phyloP scores from a whole-genome alignment of 2,797 vertebrate genomes.

The Bufotes viridis region DNA sequence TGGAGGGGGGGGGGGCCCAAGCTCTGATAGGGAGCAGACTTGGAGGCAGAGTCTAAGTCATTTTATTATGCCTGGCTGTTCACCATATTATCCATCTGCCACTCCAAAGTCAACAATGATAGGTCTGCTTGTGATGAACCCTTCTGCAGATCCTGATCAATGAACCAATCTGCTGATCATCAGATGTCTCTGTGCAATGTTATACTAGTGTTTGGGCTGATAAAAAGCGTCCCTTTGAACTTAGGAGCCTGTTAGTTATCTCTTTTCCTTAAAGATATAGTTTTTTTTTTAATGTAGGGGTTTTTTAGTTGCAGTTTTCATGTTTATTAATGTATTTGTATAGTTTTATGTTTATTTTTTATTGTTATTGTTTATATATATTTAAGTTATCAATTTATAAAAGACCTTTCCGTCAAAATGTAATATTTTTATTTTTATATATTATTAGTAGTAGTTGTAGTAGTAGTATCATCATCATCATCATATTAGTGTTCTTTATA shows the following conservation, averaged over 20 bases:
- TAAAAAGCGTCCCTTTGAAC: constrained; percentile 40
- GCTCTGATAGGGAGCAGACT: constrained; percentile 54
- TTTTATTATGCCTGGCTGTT: constrained; percentile 55
- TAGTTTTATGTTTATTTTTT: neutral
- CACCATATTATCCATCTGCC: constrained; percentile 51
- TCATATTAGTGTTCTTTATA: neutral
- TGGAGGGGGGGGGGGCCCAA: constrained; percentile 6
- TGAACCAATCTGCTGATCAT: constrained; percentile 40
- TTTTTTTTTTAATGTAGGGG: neutral
- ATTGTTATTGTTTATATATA: neutral
- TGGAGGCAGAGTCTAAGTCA: constrained; percentile 35
- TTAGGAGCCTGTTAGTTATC: neutral
- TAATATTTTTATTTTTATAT: neutral
- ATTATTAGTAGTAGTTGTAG: neutral
- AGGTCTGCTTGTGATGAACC: neutral
- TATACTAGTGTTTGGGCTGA: neutral
- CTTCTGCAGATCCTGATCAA: constrained; percentile 33
- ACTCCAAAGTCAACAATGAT: constrained; percentile 55
- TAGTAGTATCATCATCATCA: neutral
- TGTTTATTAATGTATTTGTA: neutral
- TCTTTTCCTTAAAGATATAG: neutral
- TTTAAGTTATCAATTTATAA: neutral
- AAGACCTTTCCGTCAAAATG: neutral
- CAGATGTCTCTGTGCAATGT: constrained; percentile 7
- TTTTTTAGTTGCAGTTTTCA: neutral